Evolutionary conservation across 2,797 vertebrate species (phyloP).

Genomic region (Numenius phaeopus): DNA sequence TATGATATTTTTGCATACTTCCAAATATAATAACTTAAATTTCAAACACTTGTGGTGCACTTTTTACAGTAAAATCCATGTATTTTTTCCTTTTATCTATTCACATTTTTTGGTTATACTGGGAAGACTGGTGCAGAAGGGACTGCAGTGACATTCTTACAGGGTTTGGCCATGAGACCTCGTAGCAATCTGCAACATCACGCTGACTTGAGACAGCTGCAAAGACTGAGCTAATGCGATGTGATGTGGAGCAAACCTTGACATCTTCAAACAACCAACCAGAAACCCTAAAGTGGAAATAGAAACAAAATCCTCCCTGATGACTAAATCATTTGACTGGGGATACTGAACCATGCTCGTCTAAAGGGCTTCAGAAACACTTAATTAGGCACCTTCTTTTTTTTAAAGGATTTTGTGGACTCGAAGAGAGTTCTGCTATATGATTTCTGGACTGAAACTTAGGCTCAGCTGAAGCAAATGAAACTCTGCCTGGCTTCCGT

Average conservation of each 20-base stretch:
- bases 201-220: background rate
- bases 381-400: background rate
- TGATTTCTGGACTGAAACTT: slow-evolving; percentile 19
- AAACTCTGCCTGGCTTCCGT: background rate
- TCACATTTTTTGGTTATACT: background rate
- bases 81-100: background rate
- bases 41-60: background rate
- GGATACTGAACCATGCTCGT: background rate
- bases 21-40: background rate
- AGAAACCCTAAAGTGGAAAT: background rate
- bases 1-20: slow-evolving; percentile 3
- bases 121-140: background rate
- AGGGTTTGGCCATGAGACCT: background rate
- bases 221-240: background rate
- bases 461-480: background rate
- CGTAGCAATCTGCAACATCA: background rate
- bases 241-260: background rate
- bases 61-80: background rate
- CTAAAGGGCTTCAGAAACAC: background rate
- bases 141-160: background rate
- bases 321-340: background rate
- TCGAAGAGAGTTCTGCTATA: background rate
- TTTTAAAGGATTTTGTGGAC: background rate
- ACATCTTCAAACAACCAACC: background rate
- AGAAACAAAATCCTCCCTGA: background rate